A percentile compares a stretch with the other conserved stretches of the same genome.
phyloP scores from a whole-genome alignment of 2,888 invertebrate species.

The Aspidiotus destructor region DNA sequence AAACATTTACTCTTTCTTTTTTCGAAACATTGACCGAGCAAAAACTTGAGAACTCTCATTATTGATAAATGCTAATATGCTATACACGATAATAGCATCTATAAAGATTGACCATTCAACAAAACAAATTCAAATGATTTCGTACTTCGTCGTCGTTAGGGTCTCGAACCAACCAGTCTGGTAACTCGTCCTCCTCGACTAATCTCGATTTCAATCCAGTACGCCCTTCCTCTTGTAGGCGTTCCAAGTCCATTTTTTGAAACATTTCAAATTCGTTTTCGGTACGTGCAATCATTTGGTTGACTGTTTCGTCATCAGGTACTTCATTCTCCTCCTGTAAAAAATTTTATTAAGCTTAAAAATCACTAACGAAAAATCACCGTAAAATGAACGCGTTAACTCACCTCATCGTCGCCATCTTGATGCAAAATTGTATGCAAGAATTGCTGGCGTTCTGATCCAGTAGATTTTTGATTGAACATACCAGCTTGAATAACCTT shows the following conservation, averaged over 20 bases:
- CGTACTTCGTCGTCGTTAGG: conserved; percentile 72
- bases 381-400: background rate
- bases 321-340: conserved; percentile 80
- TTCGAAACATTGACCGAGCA: no score
- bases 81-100: no score
- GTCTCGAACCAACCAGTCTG: conserved; percentile 87
- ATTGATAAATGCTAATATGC: no score
- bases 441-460: conserved; percentile 90
- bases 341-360: background rate
- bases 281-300: conserved; percentile 95
- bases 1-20: no score
- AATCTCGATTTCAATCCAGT: conserved; percentile 72
- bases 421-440: conserved; percentile 88
- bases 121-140: no score
- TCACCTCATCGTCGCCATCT: conserved; percentile 82
- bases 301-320: conserved; percentile 97
- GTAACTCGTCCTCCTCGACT: conserved; percentile 88
- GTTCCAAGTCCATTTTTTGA: conserved; percentile 84
- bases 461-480: conserved; percentile 99
- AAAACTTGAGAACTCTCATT: no score
- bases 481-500: conserved; percentile 99
- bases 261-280: conserved; percentile 92
- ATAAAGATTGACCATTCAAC: no score
- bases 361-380: background rate
- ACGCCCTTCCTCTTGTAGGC: conserved; percentile 63